Evolutionary conservation across 2,113 vertebrate genomes (phyloP), one percentile per base, ranked within the genome.

Genomic region (Sinocyclocheilus rhinocerous): DNA sequence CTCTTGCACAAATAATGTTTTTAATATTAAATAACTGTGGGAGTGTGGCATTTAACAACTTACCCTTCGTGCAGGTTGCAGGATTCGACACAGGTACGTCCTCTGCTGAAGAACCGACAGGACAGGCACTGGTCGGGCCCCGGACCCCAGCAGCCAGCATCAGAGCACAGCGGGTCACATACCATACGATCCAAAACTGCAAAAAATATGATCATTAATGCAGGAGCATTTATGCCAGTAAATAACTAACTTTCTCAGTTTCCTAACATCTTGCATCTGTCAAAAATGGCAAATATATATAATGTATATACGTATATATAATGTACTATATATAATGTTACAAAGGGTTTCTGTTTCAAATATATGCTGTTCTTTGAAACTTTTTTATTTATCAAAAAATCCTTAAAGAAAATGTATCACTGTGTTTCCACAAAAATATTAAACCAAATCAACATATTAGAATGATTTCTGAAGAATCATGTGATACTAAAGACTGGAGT

Each of bases 31-130:
- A 63, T 20, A 29, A 55, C 20, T 22, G 13, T 16, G 16, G 33
- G 20, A n/a, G 0, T 24, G 61, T 22, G 26, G 36, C 29, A 24
- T 81, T 63, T 24, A 16, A 59, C 13, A 45, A 33, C 97, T 96
- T 91, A 99, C 98, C 98, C 98, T 0, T 97, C 95, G 10, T 97
- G 96, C 6, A 99, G 95, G 87, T 98, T 97, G 91, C 98, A 99
- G 13, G 94, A 95, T 12, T 97, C 95, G 16, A 99, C 96, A 87
- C 98, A 99, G 75, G 93, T 95, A 88, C 95, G 94, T 33, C 96
- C 97, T n/a, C 97, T 93, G 88, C 96, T 97, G 94, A 98, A 99
- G 85, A 92, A 95, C 55, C 95, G 95, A 88, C 98, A 99, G 5
- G 96, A 96, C 36, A 99, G 92, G 87, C 98, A 99, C 87, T 99